Evolutionary conservation across 2,797 vertebrate species (phyloP), one percentile per base, ranked within the genome.

Genomic region (Vipera latastei): DNA sequence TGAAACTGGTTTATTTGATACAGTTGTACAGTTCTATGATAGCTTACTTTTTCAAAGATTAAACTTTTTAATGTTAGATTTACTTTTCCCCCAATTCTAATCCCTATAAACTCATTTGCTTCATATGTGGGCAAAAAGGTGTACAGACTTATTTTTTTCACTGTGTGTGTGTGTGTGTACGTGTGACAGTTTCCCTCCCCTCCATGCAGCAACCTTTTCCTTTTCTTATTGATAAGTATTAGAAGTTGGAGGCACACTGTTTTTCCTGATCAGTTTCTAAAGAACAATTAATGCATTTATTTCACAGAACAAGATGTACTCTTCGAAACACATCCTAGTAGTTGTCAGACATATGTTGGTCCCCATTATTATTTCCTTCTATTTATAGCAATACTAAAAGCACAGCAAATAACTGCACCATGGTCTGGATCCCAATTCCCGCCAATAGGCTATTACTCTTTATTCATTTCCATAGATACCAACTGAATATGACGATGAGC

Each of bases 401-500:
- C 89, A 86, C 55, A 91, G 86, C 38, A 94, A 91, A 95, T 93
- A 95, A 1, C 90, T 4, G 13, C 94, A 55, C 86, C 60, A 90
- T 25, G 92, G 20, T 88, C 53, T 44, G 93, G 28, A 86, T 93
- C 63, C 55, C 92, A 92, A 86, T 22, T 92, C 28, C 38, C 22
- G 93, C 18, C 25, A 89, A 1, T 61, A 0, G 89, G 48, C 61
- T 90, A 89, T 6, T 94, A 32, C 4, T 92, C 91, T 69, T 89
- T 89, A 96, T 96, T 94, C 61, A 95, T 93, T 96, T 95, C 94
- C 93, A 94, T 60, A 56, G 60, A 88, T 93, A 94, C 56, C 38
- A 48, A 88, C 89, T 92, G 32, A 93, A 96, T 88, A 69, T 61
- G 53, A 92, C 12, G 22, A 94, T 22, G 44, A 87, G 6, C 14